Base-by-base conservation (phyloP, 2,797 vertebrate genomes). In the Macroramphosus scolopax region DNA sequence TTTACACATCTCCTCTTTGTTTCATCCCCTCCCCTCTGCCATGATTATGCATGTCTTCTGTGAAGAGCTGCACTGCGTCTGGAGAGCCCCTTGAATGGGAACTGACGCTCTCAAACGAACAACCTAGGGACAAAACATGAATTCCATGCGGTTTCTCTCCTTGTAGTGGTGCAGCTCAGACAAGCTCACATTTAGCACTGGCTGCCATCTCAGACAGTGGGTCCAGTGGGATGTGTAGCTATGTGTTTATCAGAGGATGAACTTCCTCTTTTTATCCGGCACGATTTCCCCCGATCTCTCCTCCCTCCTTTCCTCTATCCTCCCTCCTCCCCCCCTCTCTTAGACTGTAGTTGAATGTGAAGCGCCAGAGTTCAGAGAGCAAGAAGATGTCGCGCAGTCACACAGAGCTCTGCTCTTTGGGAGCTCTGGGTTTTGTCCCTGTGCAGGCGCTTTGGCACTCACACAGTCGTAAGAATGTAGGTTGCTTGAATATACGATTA, bases 111-210 rank as follows among this genome's bases (percentile, higher is more conserved):
- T 89, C 83, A 89, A 88, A 88, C 69, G 87, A 81, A 87, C 87
- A 87, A 90, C 88, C 89, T 81, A 87, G 89, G 88, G 89, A 91
- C 87, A 89, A 89, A 89, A 90, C 87, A 88, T 51, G 85, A 84
- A 85, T 73, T 83, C 78, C 71, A 64, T 45, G 73, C 15, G 59
- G 81, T 59, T 80, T 66, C 69, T 77, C 75, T 57, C 76, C 86
- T 87, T 90, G 90, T 89, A 90, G 87, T 86, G 78, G 63, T 51
- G 65, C 63, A 26, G 75, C 83, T 77, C 82, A 87, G 87, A 89
- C 87, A 81, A 78, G 84, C 69, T 82, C 73, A 76, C 81, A 63
- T 89, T 90, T 88, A 88, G 84, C 80, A 56, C 58, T 30, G 75
- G 54, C 73, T 76, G 80, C 82, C 64, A 63, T 80, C 78, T 86